A percentile compares a stretch with the other conserved stretches of the same genome.
These are phyloP conservation scores for Leptinotarsa juncta DNA, from an alignment of 2,888 invertebrate genomes.

Conservation along the genomic window DNA sequence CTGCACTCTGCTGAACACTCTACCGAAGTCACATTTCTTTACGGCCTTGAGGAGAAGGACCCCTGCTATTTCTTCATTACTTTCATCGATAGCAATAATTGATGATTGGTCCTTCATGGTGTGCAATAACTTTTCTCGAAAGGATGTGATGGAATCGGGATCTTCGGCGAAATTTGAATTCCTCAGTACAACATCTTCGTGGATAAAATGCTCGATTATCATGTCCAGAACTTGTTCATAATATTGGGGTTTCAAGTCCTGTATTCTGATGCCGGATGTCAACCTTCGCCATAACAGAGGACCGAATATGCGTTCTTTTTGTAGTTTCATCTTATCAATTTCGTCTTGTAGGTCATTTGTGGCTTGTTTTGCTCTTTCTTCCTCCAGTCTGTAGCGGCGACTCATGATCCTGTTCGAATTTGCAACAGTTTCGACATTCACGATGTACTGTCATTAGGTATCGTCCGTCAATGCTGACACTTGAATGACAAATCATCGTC, in stretches of 20 bases:
- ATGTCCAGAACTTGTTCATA: constrained; percentile 55
- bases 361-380: constrained; percentile 53
- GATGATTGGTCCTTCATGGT: constrained; percentile 59
- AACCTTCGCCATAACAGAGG: constrained; percentile 59
- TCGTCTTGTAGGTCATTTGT: constrained; percentile 59
- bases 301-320: constrained; percentile 53
- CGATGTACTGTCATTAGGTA: not conserved
- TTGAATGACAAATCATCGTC: too few relatives aligned
- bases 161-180: constrained; percentile 59
- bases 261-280: constrained; percentile 56
- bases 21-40: constrained; percentile 56
- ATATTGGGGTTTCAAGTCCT: constrained; percentile 57
- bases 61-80: constrained; percentile 54
- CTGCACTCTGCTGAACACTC: constrained; percentile 58
- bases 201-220: constrained; percentile 55
- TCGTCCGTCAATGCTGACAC: too few relatives aligned
- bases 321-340: constrained; percentile 56
- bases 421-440: not conserved
- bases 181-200: constrained; percentile 58
- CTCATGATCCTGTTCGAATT: constrained; percentile 54
- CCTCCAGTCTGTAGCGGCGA: constrained; percentile 57
- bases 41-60: constrained; percentile 58
- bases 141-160: constrained; percentile 55
- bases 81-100: constrained; percentile 57
- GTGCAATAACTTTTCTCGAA: constrained; percentile 52